These are phyloP conservation scores for Plumapathes pennacea DNA, from an alignment of 92 coral and sea anemone species.

Conservation along the genomic window DNA sequence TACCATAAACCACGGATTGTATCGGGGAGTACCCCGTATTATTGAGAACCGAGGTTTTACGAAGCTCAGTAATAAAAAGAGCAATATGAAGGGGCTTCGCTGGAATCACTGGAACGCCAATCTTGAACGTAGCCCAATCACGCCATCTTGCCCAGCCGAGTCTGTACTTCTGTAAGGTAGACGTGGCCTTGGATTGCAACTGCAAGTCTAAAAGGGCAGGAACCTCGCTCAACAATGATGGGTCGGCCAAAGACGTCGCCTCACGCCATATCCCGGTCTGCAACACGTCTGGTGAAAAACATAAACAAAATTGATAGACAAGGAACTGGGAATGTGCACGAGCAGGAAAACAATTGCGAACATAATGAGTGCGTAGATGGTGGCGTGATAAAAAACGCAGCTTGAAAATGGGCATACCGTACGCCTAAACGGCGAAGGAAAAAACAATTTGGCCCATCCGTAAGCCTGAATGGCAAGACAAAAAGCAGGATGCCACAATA, in stretches of 20 bases:
- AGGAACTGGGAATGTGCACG: too few species aligned
- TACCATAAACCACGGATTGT: slow-evolving; percentile 21
- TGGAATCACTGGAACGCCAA: slow-evolving; percentile 30
- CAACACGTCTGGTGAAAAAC: slow-evolving; percentile 14
- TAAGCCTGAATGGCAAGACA: too few species aligned
- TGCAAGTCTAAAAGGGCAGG: slow-evolving; percentile 37
- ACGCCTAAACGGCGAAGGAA: too few species aligned
- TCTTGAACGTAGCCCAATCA: slow-evolving; percentile 17
- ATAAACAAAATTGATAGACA: too few species aligned
- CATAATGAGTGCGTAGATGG: too few species aligned
- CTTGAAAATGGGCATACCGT: too few species aligned
- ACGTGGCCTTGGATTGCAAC: slow-evolving; percentile 19
- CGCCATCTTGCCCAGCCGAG: slow-evolving; percentile 30
- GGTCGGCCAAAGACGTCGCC: slow-evolving; percentile 22
- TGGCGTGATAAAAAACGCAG: too few species aligned
- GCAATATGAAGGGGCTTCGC: slow-evolving; percentile 33
- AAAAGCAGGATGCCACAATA: too few species aligned
- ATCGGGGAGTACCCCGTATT: slow-evolving; percentile 13
- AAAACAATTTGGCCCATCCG: too few species aligned
- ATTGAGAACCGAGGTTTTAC: slow-evolving; percentile 11
- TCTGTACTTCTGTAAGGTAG: slow-evolving; percentile 24
- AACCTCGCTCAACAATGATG: slow-evolving; percentile 11
- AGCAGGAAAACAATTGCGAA: background rate
- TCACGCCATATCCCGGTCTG: slow-evolving; percentile 24
- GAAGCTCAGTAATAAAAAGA: slow-evolving; percentile 23